Base-by-base conservation (phyloP, 2,888 invertebrate species). In the Camptogramma bilineatum region DNA sequence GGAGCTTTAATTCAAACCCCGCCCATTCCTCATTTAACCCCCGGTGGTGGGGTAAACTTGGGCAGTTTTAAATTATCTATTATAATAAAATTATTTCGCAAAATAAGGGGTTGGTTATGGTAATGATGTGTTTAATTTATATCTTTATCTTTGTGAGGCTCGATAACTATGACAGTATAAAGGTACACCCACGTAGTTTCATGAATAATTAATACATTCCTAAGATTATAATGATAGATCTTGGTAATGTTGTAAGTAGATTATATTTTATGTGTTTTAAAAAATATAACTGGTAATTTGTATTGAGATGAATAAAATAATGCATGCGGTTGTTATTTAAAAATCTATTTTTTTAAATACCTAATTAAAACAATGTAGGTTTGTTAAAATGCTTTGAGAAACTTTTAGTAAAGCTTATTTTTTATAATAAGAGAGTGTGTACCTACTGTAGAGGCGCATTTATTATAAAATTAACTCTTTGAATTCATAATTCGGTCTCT, bases 31-130 rank as follows among this genome's bases (percentile, higher is more conserved):
- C 87, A 87, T 87, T 88, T 87, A 85, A 83, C 83, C 83, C 82
- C 74, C 74, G 75, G 81, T 88, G 85, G 90, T 87, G 91, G 91
- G 91, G 91, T 80, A 83, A 86, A 87, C 84, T 88, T 87, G 88
- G 91, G 82, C 90, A 91, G 91, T 91, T 92, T 92, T 90, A 92
- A 93, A 91, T 92, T 92, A 91, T 91, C 91, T 90, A 91, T 92
- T 92, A 90, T 91, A 91, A 91, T 91, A 91, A 92, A 92, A 92
- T 92, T 90, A 91, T 92, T 92, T 90, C 81, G 82, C 82, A 82
- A 91, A 91, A 91, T 92, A 91, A 91, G 91, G 91, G 92, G 90
- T 92, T 91, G 91, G 88, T 87, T 91, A 87, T 88, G 87, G 83
- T 91, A 90, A 93, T 91, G 87, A 91, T 88, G 87, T 88, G 87